Percentiles rank a stretch among this genome's conserved stretches.
These are phyloP conservation scores for Lamellibrachia satsuma DNA, from an alignment of 2,888 invertebrate species.

Conservation along the genomic window DNA sequence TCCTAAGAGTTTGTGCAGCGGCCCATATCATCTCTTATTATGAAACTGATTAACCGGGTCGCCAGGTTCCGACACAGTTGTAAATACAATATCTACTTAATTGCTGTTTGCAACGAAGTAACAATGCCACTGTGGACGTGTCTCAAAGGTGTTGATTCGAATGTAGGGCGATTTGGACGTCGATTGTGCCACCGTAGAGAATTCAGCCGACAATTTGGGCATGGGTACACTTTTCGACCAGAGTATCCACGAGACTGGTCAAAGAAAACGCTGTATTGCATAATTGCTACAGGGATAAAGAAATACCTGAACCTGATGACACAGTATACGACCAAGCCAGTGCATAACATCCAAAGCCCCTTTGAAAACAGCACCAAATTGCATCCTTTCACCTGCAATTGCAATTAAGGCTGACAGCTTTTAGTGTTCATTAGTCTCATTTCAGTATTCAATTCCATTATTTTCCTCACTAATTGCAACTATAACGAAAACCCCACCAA, in stretches of 20 bases:
- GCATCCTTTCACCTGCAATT: too few species aligned
- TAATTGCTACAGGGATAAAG: background rate
- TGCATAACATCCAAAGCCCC: too few species aligned
- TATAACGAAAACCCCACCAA: background rate
- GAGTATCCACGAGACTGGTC: too few species aligned
- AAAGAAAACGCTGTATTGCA: background rate
- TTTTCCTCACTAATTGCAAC: background rate
- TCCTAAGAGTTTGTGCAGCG: background rate
- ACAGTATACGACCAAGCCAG: background rate
- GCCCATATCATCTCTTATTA: background rate
- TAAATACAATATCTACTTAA: background rate
- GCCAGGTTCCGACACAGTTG: too few species aligned
- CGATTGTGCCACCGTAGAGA: background rate
- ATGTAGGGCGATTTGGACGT: background rate
- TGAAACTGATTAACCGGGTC: background rate
- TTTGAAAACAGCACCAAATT: too few species aligned
- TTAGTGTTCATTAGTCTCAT: background rate
- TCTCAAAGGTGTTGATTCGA: background rate
- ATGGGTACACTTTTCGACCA: too few species aligned
- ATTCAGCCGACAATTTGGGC: background rate
- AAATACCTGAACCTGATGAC: background rate
- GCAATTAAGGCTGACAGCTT: background rate
- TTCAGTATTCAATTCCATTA: background rate
- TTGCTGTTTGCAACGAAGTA: background rate
- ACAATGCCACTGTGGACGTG: background rate